Conservation (phyloP, 37 sponge, comb jelly and placozoan species). For the Cliona cf. orientalis region DNA sequence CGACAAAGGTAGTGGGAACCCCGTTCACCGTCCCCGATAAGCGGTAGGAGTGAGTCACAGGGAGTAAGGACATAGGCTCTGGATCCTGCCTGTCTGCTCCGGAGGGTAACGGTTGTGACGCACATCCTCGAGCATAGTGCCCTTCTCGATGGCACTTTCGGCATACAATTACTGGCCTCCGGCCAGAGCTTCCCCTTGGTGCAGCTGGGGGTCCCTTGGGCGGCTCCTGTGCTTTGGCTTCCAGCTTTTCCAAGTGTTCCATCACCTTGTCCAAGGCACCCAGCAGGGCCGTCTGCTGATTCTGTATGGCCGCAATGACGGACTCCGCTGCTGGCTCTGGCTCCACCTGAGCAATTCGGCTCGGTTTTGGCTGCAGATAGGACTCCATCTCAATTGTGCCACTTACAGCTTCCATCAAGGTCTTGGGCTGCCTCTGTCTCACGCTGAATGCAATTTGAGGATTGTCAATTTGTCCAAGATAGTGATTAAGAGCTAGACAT, state of each 20-base stretch:
- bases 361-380: too few species aligned
- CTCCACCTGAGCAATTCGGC: too few species aligned
- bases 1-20: neutral
- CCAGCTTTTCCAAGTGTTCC: neutral
- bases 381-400: conserved; percentile 62
- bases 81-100: too few species aligned
- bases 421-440: conserved; percentile 37
- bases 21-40: conserved; percentile 17
- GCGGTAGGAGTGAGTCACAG: too few species aligned
- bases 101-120: neutral
- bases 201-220: neutral
- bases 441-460: conserved; percentile 51
- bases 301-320: neutral
- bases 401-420: conserved; percentile 35
- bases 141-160: neutral
- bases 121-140: neutral
- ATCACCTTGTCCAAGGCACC: too few species aligned
- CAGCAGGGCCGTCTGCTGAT: too few species aligned
- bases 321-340: neutral
- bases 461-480: conserved; percentile 17
- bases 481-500: conserved; percentile 24
- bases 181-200: neutral
- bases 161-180: too few species aligned
- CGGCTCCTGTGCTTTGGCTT: neutral
- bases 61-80: too few species aligned